These are phyloP conservation scores for Ibidorhyncha struthersii DNA, from an alignment of 2,113 vertebrate genomes.

Conservation along the genomic window DNA sequence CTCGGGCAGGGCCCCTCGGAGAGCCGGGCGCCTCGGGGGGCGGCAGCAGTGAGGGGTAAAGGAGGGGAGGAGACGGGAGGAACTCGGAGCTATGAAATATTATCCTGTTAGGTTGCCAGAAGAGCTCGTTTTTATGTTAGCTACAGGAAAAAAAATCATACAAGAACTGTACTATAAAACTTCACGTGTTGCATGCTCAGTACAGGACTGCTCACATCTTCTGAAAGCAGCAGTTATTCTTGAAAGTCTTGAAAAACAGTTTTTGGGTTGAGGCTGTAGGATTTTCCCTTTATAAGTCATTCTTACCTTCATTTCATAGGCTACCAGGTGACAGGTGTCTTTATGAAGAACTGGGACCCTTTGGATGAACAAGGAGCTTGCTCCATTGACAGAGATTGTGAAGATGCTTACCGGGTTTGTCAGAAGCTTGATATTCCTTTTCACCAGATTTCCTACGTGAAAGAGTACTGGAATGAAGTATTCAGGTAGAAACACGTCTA, in stretches of 20 bases:
- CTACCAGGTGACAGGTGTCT: constrained; percentile 90
- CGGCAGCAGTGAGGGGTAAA: rapidly evolving
- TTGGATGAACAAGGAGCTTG: constrained; percentile 89
- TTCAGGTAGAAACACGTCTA: constrained; percentile 82
- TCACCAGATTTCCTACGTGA: constrained; percentile 92
- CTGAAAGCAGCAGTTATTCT: neutral
- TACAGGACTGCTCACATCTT: rapidly evolving
- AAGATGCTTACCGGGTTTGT: constrained; percentile 90
- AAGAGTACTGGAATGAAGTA: constrained; percentile 96
- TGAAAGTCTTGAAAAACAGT: rapidly evolving
- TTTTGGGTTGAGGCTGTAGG: neutral
- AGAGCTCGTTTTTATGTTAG: neutral
- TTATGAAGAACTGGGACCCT: constrained; percentile 96
- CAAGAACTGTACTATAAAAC: rapidly evolving
- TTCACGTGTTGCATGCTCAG: rapidly evolving
- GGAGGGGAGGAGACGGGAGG: no score
- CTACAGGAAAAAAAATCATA: rapidly evolving
- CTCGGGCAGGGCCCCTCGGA: neutral
- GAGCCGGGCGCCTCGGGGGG: neutral
- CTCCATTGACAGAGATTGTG: constrained; percentile 85
- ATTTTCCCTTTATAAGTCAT: rapidly evolving
- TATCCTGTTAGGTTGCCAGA: rapidly evolving
- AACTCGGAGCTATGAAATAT: rapidly evolving
- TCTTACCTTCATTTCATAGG: constrained; percentile 62
- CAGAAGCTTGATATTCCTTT: constrained; percentile 87